Evolutionary conservation across 1,140 invertebrate genomes (phyloP).

Genomic region (Oreohelix idahoensis): DNA sequence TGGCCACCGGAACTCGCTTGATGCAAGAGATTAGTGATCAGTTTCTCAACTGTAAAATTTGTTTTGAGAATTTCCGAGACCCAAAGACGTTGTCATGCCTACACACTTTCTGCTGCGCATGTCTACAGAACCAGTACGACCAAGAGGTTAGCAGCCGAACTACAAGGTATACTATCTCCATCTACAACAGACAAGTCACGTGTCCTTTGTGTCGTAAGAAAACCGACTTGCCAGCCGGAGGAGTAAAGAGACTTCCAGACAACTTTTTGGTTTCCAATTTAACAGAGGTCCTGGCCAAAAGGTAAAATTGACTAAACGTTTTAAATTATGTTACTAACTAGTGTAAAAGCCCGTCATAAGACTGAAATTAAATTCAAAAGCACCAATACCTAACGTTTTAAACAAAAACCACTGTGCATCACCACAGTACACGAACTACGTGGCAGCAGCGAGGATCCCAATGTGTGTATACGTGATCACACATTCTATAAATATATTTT

Average conservation of each 20-base stretch:
- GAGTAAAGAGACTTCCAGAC: conserved; percentile 70
- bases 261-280: conserved; percentile 72
- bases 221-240: conserved; percentile 71
- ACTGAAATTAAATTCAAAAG: too few relatives aligned
- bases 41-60: conserved; percentile 74
- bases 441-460: too few relatives aligned
- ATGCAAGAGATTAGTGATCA: conserved; percentile 73
- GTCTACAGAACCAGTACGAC: conserved; percentile 74
- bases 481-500: too few relatives aligned
- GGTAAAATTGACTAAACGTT: conserved; percentile 1
- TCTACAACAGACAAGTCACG: conserved; percentile 63
- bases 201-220: conserved; percentile 73
- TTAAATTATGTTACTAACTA: too few relatives aligned
- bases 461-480: too few relatives aligned
- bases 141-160: conserved; percentile 54
- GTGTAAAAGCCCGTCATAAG: too few relatives aligned
- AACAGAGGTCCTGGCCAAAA: conserved; percentile 64
- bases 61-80: conserved; percentile 70
- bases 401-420: too few relatives aligned
- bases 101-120: conserved; percentile 93
- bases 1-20: conserved; percentile 66
- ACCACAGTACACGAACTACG: too few relatives aligned
- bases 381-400: too few relatives aligned
- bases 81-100: conserved; percentile 91
- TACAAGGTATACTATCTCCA: conserved; percentile 61